Evolutionary conservation across 2,113 vertebrate genomes (phyloP).

Genomic region (Chlorodrepanis virens): DNA sequence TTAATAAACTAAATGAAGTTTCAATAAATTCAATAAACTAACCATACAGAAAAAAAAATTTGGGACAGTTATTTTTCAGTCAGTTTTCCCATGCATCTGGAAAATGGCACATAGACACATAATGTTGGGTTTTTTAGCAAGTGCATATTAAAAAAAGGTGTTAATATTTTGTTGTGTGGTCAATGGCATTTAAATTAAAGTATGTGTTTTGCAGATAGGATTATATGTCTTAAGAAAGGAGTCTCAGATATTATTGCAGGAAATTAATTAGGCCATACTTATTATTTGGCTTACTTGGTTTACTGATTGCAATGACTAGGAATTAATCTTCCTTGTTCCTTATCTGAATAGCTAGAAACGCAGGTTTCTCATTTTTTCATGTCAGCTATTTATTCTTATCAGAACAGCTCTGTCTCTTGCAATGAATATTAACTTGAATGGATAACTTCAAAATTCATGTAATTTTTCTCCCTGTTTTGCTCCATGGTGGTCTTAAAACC

Average conservation of each 20-base stretch:
- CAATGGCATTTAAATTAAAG: slow-evolving; percentile 20
- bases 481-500: background rate
- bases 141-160: background rate
- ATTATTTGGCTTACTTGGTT: background rate
- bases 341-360: background rate
- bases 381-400: background rate
- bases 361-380: background rate
- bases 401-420: background rate
- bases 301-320: background rate
- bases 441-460: background rate
- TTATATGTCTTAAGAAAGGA: background rate
- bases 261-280: background rate
- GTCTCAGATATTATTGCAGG: background rate
- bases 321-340: background rate
- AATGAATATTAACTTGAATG: background rate
- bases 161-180: background rate
- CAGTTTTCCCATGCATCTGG: background rate
- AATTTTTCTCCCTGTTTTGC: background rate
- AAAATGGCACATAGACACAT: background rate
- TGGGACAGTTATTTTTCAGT: background rate
- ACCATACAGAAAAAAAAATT: background rate
- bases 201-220: background rate
- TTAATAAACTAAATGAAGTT: background rate
- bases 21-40: background rate
- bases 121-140: background rate